Evolutionary conservation across 2,797 vertebrate species (phyloP).

Genomic region (Novumbra hubbsi): DNA sequence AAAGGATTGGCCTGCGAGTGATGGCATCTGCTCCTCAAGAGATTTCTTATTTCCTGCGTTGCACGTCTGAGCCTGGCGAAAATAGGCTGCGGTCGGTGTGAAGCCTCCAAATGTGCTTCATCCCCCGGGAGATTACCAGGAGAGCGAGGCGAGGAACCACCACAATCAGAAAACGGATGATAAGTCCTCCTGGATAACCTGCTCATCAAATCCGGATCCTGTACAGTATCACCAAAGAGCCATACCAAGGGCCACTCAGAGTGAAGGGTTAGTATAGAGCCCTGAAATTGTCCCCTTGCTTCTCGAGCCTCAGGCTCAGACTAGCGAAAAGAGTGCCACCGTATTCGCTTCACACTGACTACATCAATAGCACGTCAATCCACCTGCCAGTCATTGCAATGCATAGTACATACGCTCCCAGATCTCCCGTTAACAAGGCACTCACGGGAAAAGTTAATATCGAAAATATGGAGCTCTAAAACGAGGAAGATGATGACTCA

Average conservation of each 20-base stretch:
- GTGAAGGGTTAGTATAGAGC: slow-evolving; percentile 30
- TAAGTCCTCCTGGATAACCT: slow-evolving; percentile 35
- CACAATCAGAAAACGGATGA: slow-evolving; percentile 2
- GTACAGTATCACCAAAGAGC: slow-evolving; percentile 35
- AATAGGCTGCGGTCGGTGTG: slow-evolving; percentile 41
- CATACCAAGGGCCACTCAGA: slow-evolving; percentile 47
- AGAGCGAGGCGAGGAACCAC: slow-evolving; percentile 44
- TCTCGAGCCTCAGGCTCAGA: not conserved
- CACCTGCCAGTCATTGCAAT: not conserved
- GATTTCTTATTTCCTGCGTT: slow-evolving; percentile 31
- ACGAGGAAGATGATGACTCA: slow-evolving; percentile 45
- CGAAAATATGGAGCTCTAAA: not conserved
- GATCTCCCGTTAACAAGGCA: not conserved
- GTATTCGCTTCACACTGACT: not conserved
- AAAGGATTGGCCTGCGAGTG: slow-evolving; percentile 25
- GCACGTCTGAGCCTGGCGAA: slow-evolving; percentile 29
- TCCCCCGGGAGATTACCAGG: slow-evolving; percentile 38
- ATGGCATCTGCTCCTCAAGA: slow-evolving; percentile 27
- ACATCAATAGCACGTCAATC: not conserved
- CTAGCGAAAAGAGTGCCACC: not conserved
- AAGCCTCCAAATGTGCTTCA: slow-evolving; percentile 40
- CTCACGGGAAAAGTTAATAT: not conserved
- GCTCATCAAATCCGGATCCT: slow-evolving; percentile 55
- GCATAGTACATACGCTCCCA: not conserved
- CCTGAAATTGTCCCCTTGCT: slow-evolving; percentile 19